Evolutionary conservation across 2,888 invertebrate species (phyloP), one percentile per base, ranked within the genome.

Genomic region (Apodemia mormo): DNA sequence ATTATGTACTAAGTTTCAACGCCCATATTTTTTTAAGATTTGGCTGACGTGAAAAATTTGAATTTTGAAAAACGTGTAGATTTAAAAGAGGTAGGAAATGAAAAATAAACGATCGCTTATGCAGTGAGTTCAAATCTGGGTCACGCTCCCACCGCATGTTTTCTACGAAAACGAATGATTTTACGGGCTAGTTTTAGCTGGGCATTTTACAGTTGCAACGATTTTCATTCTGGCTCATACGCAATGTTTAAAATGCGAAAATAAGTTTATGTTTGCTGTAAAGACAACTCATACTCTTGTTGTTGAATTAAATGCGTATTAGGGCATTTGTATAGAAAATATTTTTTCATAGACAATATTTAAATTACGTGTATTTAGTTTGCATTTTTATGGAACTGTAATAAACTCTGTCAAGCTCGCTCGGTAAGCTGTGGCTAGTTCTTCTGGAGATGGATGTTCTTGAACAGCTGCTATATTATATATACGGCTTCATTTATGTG

Each of bases 121-220:
- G 61, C 61, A 61, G 61, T 12, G 14, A 61, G 61, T 61, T 61
- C 12, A 33, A 33, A 61, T 61, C 61, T 61, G 61, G 61, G 61
- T 61, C 61, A 33, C 6, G 14, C 33, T 61, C 33, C 33, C 14
- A 61, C 61, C 61, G 61, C 61, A 61, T 61, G 61, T 61, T 33
- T 61, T 61, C 61, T 61, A 33, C 61, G 49, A 49, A 49, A 49
- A 49, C 49, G 33, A 61, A 30, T 33, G 58, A 61, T 61, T 61
- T 61, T 33, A 61, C 56, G 22, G 22, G 10, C 9, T 56, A 9
- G 33, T 61, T 61, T 61, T 33, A 61, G 61, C 33, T 33, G 33
- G 6, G 33, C 61, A 61, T 61, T 61, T 56, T 29, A 30, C 33
- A 61, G 30, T 61, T 61, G 61, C 61, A 61, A 33, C 61, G 30